Evolutionary conservation across 2,797 vertebrate species (phyloP).

Genomic region (Bufotes viridis): DNA sequence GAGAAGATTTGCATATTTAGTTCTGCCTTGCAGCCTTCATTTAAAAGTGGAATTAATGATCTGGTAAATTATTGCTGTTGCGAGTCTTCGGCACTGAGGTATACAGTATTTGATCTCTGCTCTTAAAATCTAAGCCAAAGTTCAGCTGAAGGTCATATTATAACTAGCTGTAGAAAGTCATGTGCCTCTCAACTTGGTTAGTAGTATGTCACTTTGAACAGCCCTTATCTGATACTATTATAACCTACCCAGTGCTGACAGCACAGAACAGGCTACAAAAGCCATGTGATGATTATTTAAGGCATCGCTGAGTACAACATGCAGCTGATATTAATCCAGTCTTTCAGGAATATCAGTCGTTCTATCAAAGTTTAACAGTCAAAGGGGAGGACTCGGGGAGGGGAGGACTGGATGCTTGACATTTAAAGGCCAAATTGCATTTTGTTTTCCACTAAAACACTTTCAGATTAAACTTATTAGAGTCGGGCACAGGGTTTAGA

Average conservation of each 20-base stretch:
- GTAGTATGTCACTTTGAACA: slow-evolving; percentile 83
- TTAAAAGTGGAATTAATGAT: slow-evolving; percentile 76
- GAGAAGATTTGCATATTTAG: slow-evolving; percentile 75
- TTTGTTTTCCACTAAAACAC: slow-evolving; percentile 38
- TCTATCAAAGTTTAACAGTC: slow-evolving; percentile 32
- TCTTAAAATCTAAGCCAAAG: slow-evolving; percentile 87
- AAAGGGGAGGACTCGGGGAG: slow-evolving; percentile 33
- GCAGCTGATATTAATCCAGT: slow-evolving; percentile 74
- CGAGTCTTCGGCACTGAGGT: slow-evolving; percentile 67
- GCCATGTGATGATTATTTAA: slow-evolving; percentile 92
- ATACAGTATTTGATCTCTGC: slow-evolving; percentile 64
- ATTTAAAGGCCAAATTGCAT: slow-evolving; percentile 22
- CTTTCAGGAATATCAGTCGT: slow-evolving; percentile 62
- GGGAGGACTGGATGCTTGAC: slow-evolving; percentile 28
- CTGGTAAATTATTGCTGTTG: slow-evolving; percentile 76
- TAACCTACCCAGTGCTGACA: slow-evolving; percentile 96
- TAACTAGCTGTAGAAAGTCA: slow-evolving; percentile 87
- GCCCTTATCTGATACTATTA: slow-evolving; percentile 93
- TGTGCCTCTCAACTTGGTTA: slow-evolving; percentile 86
- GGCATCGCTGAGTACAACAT: slow-evolving; percentile 74
- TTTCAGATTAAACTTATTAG: slow-evolving; percentile 53
- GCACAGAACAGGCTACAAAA: slow-evolving; percentile 90
- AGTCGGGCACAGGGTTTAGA: slow-evolving; percentile 20
- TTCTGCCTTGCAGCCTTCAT: slow-evolving; percentile 75
- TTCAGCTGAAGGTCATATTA: slow-evolving; percentile 93